Conservation (phyloP, 2,888 invertebrate species). For the Agrotis exclamationis region DNA sequence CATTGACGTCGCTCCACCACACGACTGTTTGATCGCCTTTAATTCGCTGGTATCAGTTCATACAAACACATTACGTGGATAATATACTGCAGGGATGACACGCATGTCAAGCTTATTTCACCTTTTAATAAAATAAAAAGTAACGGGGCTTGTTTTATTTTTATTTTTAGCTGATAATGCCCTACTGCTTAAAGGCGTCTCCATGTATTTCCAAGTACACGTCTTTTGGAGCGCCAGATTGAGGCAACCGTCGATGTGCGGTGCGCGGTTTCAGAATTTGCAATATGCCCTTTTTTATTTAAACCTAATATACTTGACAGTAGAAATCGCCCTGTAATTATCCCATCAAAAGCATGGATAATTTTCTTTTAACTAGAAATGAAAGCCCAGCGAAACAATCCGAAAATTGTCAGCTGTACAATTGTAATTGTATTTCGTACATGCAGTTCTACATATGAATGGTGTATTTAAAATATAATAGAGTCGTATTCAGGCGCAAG, state of each 20-base stretch:
- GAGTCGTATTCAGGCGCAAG: conserved; percentile 73
- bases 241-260: too few relatives aligned
- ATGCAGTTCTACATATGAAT: conserved; percentile 26
- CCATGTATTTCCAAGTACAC: too few relatives aligned
- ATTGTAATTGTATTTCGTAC: not conserved
- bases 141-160: too few relatives aligned
- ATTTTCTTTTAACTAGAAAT: conserved; percentile 24
- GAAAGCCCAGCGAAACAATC: not conserved
- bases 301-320: too few relatives aligned
- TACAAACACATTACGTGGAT: not conserved
- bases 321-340: too few relatives aligned
- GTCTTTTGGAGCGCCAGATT: too few relatives aligned
- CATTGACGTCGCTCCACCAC: conserved; percentile 1
- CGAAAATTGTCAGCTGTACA: not conserved
- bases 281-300: too few relatives aligned
- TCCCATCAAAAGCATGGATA: not conserved
- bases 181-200: too few relatives aligned
- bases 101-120: too few relatives aligned
- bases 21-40: not conserved
- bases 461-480: conserved; percentile 71
- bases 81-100: not conserved
- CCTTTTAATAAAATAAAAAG: too few relatives aligned
- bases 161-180: too few relatives aligned
- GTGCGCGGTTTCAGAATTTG: too few relatives aligned
- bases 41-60: not conserved